Percentiles rank a stretch among this genome's conserved stretches.
These are phyloP conservation scores for Periophthalmus modestus DNA, from an alignment of 2,113 vertebrate genomes.

Conservation along the genomic window DNA sequence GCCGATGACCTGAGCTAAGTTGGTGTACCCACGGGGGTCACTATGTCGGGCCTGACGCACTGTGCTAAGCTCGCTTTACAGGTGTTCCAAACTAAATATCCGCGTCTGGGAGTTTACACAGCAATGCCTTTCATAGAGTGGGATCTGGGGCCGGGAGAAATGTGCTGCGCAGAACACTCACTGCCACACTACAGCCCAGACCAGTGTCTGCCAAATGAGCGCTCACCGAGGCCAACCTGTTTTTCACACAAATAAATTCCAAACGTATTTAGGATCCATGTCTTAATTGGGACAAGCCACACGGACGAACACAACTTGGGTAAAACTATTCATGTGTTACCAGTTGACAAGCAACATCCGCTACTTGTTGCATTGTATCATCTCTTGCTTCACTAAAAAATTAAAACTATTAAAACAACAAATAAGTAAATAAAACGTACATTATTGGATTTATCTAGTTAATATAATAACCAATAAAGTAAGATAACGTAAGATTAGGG, in stretches of 20 bases:
- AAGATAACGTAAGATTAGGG: too few species aligned
- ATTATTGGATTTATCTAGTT: not conserved
- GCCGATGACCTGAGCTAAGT: conserved; percentile 56
- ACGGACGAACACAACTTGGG: too few species aligned
- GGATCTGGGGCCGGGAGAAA: conserved; percentile 21
- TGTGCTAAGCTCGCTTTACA: conserved; percentile 49
- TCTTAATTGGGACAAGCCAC: too few species aligned
- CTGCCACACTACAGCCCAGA: conserved; percentile 3
- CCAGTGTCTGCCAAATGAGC: not conserved
- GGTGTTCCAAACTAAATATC: conserved; percentile 48
- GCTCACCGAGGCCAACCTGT: not conserved
- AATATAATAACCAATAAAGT: not conserved
- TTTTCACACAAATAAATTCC: conserved; percentile 33
- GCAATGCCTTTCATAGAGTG: conserved; percentile 41
- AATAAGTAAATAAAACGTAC: too few species aligned
- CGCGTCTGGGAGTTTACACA: conserved; percentile 50
- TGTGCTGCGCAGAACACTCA: conserved; percentile 28
- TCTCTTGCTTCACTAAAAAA: too few species aligned
- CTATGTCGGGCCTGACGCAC: conserved; percentile 46
- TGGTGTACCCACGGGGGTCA: conserved; percentile 48
- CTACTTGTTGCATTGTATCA: too few species aligned
- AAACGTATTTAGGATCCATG: not conserved
- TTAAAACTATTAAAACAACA: too few species aligned
- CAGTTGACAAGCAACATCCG: too few species aligned
- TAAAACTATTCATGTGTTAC: too few species aligned